Percentiles rank a stretch among this genome's conserved stretches.
These are phyloP conservation scores for Muscicapa adusta DNA, from an alignment of 2,113 vertebrate genomes.

Conservation along the genomic window DNA sequence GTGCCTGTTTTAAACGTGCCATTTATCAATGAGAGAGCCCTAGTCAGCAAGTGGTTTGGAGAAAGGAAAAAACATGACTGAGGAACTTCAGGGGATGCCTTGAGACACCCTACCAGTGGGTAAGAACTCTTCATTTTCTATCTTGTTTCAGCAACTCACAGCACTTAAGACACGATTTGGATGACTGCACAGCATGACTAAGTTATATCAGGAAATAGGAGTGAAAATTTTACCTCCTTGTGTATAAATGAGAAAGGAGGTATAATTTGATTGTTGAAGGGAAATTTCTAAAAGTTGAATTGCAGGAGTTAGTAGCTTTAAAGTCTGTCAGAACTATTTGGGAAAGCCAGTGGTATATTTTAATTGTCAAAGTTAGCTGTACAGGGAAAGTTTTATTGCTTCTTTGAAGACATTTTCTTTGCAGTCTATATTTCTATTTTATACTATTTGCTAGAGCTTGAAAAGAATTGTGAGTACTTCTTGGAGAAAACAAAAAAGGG, in stretches of 20 bases:
- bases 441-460: neutral
- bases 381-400: neutral
- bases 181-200: neutral
- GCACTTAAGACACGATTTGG: neutral
- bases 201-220: neutral
- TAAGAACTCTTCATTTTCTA: neutral
- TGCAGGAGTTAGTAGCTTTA: neutral
- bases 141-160: neutral
- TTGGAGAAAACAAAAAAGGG: neutral
- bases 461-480: neutral
- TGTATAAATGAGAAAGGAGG: neutral
- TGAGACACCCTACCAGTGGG: neutral
- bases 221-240: neutral
- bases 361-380: neutral
- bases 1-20: neutral
- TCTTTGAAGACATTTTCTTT: neutral
- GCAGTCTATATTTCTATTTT: neutral
- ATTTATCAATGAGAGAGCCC: neutral
- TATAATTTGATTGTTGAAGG: neutral
- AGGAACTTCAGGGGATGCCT: neutral
- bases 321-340: neutral
- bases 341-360: neutral
- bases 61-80: neutral
- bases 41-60: neutral
- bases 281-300: neutral